These are phyloP conservation scores for Hypselothyrea guttata DNA, from an alignment of 2,888 invertebrate genomes.

Conservation along the genomic window DNA sequence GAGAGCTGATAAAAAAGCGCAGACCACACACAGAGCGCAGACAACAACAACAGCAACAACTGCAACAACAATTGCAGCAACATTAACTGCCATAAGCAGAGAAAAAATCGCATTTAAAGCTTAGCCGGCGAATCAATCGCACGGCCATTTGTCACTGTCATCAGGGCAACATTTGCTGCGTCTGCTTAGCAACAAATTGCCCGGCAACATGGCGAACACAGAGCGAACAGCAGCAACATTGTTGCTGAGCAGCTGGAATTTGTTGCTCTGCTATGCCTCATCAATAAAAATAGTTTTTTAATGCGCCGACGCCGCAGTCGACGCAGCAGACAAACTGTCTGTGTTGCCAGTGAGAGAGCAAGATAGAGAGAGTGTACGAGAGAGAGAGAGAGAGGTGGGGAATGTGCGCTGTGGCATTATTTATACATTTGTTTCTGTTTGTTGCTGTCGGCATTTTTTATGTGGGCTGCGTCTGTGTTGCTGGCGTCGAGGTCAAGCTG, in stretches of 20 bases:
- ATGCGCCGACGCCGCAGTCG: constrained; percentile 61
- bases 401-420: no score
- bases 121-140: constrained; percentile 62
- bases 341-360: no score
- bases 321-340: constrained; percentile 66
- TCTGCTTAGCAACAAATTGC: constrained; percentile 3
- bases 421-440: constrained; percentile 23
- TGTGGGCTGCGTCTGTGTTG: constrained; percentile 36
- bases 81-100: constrained; percentile 12
- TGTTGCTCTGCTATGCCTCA: constrained; percentile 57
- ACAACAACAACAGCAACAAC: constrained; percentile 11
- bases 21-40: constrained; percentile 46
- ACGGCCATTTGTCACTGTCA: constrained; percentile 63
- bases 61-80: constrained; percentile 19
- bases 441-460: constrained; percentile 38
- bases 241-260: constrained; percentile 38
- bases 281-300: constrained; percentile 72
- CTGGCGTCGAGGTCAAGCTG: constrained; percentile 70
- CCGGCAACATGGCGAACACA: no score
- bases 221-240: constrained; percentile 27
- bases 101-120: constrained; percentile 26
- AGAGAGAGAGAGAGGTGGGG: no score
- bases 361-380: no score
- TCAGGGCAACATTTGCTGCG: constrained; percentile 33
- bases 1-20: constrained; percentile 48